These are phyloP conservation scores for Dendrolimus pini DNA, from an alignment of 2,888 invertebrate genomes.

Conservation along the genomic window DNA sequence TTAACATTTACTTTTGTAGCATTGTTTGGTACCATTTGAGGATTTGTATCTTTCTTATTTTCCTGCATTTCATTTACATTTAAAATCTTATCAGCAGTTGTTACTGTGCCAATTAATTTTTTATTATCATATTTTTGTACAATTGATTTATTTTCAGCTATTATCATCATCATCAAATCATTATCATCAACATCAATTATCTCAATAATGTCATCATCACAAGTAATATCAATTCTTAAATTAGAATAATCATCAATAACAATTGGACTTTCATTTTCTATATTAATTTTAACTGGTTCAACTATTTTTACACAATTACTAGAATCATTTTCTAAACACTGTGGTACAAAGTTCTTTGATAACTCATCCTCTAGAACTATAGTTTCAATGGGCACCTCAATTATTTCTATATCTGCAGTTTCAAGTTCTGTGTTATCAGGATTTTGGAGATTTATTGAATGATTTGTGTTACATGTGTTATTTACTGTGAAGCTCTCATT, in stretches of 20 bases:
- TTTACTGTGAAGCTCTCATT: conserved; percentile 24
- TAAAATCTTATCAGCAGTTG: neutral
- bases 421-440: neutral
- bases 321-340: neutral
- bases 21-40: conserved; percentile 1
- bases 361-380: conserved; percentile 9
- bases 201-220: conserved; percentile 11
- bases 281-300: neutral
- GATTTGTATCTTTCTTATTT: neutral
- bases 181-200: conserved; percentile 4
- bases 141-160: conserved; percentile 10
- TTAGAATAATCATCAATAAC: neutral
- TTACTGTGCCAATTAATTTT: neutral
- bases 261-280: neutral
- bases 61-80: neutral
- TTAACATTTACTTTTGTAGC: neutral
- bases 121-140: neutral
- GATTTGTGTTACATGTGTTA: neutral
- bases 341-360: neutral
- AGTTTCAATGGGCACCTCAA: conserved; percentile 23
- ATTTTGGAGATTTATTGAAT: too few species aligned
- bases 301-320: neutral
- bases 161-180: too few species aligned
- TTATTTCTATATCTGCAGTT: conserved; percentile 11
- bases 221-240: conserved; percentile 5